Evolutionary conservation across 1,140 invertebrate species (phyloP), one percentile per base, ranked within the genome.

Genomic region (Caenorhabditis remanei): DNA sequence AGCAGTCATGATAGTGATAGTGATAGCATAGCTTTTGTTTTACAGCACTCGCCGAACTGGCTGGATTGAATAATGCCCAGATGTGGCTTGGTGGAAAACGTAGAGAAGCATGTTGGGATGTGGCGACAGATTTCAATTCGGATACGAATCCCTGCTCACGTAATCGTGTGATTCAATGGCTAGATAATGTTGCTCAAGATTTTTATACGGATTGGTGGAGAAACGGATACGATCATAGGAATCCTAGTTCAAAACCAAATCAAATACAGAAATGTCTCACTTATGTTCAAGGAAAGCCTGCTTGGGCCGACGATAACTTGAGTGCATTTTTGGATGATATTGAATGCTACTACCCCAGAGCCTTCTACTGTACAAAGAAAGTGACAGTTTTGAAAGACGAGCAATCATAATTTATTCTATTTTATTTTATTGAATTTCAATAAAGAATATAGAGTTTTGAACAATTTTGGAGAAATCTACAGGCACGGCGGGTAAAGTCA

Each of bases 261-360:
- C 3, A 7, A 65, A 4, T 1, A 19, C 63, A 65, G 32, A 0
- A 41, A 8, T 65, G 63, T 41, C 4, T 65, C 13, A 65, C 63
- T 5, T 40, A 14, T 14, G 63, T 65, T 5, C 4, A 40, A 24
- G 63, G 63, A 32, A 40, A 4, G 9, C 63, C 63, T 19, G 4
- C 2, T 8, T 65, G 63, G 63, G 24, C 63, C 24, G 13, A 5
- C 8, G 5, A 3, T 2, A 41, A 40, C 11, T 14, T 5, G 8
- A 11, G 6, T 4, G 63, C 24, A 41, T 65, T 65, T 65, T 65
- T 65, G 63, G 63, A 65, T 41, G 63, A 65, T 40, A 41, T 65
- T 40, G 11, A 4, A 14, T 65, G 63, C 19, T 4, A 13, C 19
- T 40, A 4, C 9, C 32, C 13, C 3, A 11, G 5, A 14, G 2